Base-by-base conservation (phyloP, 2,888 invertebrate species). In the Escarpia spicata region DNA sequence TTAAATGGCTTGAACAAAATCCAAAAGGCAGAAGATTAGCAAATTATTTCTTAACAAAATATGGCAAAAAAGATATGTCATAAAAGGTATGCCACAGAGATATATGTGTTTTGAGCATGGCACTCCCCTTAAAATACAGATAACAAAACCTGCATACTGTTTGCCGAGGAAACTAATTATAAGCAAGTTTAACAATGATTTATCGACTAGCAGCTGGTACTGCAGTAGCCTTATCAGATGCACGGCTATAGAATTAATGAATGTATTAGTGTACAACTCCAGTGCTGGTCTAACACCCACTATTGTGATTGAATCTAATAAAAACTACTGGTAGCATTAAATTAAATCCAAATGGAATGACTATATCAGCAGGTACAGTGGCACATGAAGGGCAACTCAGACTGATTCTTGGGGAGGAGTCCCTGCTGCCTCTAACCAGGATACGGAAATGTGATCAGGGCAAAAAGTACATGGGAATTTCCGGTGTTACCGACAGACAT, bases 101-200 rank as follows among this genome's bases (percentile, higher is more conserved):
- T 75, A 75, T 75, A 75, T 6, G n/a, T 75, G 75, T 52, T 52
- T 52, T 52, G 12, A 52, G 52, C 37, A 37, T 6, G 52, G 52
- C 19, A 19, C 26, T 60, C 26, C 12, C 26, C 19, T 0, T 60
- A 10, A 75, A 75, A 26, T 26, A 26, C 19, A n/a, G 75, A 75
- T 75, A 75, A 75, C 75, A 75, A 75, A 75, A 75, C 75, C 75
- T 75, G 75, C 75, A 75, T 75, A 75, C n/a, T 75, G 75, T 26
- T 26, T 75, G 26, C 26, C 26, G 26, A 75, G 75, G 75, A 75
- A 75, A 75, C 75, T 75, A 75, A 75, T 75, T 75, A 75, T 26
- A 75, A 26, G 75, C 75, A 75, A 75, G 26, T 75, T 4, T n/a
- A 75, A 75, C 75, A 75, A n/a, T 75, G 75, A 75, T 75, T 75